phyloP scores from a whole-genome alignment of 1,140 invertebrate genomes.

The Halesus radiatus region DNA sequence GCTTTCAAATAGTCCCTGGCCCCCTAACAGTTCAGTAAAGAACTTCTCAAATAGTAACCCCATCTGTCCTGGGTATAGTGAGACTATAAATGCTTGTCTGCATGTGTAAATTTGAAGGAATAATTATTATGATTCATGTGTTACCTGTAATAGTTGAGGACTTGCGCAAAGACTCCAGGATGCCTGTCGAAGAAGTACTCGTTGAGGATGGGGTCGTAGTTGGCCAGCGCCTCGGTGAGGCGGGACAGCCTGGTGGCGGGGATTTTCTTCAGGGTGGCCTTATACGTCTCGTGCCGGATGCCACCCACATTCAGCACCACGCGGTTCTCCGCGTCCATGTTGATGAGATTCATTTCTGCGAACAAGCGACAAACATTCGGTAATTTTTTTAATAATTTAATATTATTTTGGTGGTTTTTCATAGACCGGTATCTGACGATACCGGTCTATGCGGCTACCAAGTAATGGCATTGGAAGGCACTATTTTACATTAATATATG shows the following conservation, averaged over 20 bases:
- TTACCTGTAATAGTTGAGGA: slow-evolving; percentile 90
- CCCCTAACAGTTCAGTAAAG: too few species aligned
- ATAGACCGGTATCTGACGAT: too few species aligned
- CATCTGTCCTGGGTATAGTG: too few species aligned
- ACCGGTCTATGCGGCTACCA: too few species aligned
- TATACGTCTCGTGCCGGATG: slow-evolving; percentile 97
- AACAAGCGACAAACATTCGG: slow-evolving; percentile 2
- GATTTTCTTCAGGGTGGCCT: slow-evolving; percentile 93
- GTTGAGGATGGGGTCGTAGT: slow-evolving; percentile 96
- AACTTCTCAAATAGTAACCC: too few species aligned
- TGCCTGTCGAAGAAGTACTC: slow-evolving; percentile 99
- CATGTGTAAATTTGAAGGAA: too few species aligned
- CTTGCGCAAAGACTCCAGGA: slow-evolving; percentile 97
- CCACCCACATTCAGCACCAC: slow-evolving; percentile 98
- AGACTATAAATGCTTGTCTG: too few species aligned
- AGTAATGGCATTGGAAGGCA: too few species aligned
- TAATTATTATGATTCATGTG: slow-evolving; percentile 9
- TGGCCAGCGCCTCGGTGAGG: slow-evolving; percentile 90
- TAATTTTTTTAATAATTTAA: too few species aligned
- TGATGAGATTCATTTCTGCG: slow-evolving; percentile 82
- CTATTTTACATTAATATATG: too few species aligned
- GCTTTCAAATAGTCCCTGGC: too few species aligned
- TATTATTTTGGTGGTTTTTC: too few species aligned
- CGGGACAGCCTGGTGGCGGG: slow-evolving; percentile 91
- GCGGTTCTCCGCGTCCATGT: slow-evolving; percentile 96